These are phyloP conservation scores for Troglohyphantes excavatus DNA, from an alignment of 2,888 invertebrate genomes.

Conservation along the genomic window DNA sequence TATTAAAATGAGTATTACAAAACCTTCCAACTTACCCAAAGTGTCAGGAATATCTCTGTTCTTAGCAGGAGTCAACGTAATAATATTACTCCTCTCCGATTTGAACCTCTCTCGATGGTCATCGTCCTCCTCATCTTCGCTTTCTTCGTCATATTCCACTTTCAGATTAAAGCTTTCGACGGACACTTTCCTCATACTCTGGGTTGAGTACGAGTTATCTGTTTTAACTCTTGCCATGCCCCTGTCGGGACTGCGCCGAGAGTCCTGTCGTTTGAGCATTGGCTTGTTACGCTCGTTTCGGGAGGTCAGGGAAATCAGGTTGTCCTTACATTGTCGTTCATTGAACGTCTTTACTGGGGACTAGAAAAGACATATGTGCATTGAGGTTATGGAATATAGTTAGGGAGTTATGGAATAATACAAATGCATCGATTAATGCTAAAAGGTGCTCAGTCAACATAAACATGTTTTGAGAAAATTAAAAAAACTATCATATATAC, in stretches of 20 bases:
- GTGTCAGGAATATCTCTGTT: conserved; percentile 77
- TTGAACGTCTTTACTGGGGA: conserved; percentile 36
- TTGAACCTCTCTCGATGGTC: conserved; percentile 74
- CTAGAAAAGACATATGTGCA: conserved; percentile 23
- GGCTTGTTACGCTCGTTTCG: conserved; percentile 23
- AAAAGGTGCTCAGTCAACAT: no score
- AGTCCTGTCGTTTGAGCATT: conserved; percentile 15
- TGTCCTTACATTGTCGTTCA: conserved; percentile 54
- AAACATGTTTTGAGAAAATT: no score
- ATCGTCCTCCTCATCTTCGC: conserved; percentile 73
- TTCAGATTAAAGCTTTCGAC: background rate
- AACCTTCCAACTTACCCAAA: conserved; percentile 54
- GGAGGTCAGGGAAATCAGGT: conserved; percentile 62
- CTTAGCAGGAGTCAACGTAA: conserved; percentile 73
- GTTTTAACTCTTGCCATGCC: background rate
- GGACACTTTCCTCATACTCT: background rate
- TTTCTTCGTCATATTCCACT: conserved; percentile 75
- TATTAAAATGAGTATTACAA: no score
- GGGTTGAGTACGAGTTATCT: background rate
- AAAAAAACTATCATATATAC: no score
- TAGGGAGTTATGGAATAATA: no score
- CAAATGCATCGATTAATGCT: no score
- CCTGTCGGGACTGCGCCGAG: conserved; percentile 38
- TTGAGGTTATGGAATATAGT: background rate
- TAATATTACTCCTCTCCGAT: conserved; percentile 74